A percentile compares a stretch with the other conserved stretches of the same genome.
These are phyloP conservation scores for Caprella mutica DNA, from an alignment of 2,888 invertebrate genomes.

Conservation along the genomic window DNA sequence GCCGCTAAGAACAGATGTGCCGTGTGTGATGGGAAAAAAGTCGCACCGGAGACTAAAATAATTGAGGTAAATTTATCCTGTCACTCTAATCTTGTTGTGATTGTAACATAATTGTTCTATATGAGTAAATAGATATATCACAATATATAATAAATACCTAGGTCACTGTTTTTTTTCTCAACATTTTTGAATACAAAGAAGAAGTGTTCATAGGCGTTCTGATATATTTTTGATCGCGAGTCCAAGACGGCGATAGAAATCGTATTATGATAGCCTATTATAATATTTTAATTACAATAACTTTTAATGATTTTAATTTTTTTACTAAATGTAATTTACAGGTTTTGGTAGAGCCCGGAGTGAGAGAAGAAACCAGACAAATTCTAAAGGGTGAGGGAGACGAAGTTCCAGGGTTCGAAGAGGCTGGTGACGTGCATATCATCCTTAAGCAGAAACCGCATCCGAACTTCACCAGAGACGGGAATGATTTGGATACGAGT, in stretches of 20 bases:
- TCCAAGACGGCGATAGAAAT: not conserved
- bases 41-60: constrained; percentile 17
- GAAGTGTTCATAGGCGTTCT: no score
- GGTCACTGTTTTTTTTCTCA: no score
- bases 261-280: not conserved
- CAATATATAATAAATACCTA: no score
- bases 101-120: no score
- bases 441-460: constrained; percentile 26
- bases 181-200: no score
- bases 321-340: not conserved
- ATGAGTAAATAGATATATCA: no score
- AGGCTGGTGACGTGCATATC: constrained; percentile 26
- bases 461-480: constrained; percentile 15
- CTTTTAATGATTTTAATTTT: not conserved
- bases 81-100: no score
- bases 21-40: constrained; percentile 17
- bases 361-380: constrained; percentile 15
- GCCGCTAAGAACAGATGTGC: constrained; percentile 20
- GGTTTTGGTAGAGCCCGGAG: constrained; percentile 26
- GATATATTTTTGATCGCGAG: not conserved
- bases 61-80: constrained; percentile 16
- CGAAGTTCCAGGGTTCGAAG: constrained; percentile 15
- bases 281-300: not conserved
- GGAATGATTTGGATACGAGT: constrained; percentile 17
- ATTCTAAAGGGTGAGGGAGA: constrained; percentile 27